Evolutionary conservation across 1,140 invertebrate genomes (phyloP).

Genomic region (Brachionus sp.): DNA sequence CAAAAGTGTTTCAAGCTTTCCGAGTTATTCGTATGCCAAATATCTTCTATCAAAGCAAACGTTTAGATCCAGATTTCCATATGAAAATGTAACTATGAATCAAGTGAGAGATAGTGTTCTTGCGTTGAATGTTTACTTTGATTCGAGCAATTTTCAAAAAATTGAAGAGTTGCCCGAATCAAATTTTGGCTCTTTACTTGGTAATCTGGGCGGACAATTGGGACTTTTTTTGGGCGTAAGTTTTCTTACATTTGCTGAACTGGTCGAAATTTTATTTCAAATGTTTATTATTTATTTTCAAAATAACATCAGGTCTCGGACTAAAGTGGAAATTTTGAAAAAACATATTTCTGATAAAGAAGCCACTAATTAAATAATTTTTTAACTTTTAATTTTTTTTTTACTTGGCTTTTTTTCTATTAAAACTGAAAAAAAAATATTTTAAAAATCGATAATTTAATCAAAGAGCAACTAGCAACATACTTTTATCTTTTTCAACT

Average conservation of each 20-base stretch:
- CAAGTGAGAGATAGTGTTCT: background rate
- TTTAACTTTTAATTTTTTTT: too few relatives aligned
- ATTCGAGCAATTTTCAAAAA: slow-evolving; percentile 6
- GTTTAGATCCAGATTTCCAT: background rate
- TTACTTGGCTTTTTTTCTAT: too few relatives aligned
- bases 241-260: slow-evolving; percentile 24
- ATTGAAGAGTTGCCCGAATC: background rate
- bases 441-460: too few relatives aligned
- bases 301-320: background rate
- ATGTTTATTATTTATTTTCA: background rate
- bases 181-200: background rate
- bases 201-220: slow-evolving; percentile 14
- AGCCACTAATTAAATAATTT: background rate
- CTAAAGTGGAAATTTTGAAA: background rate
- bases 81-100: background rate
- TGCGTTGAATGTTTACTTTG: slow-evolving; percentile 19
- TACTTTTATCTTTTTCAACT: too few relatives aligned
- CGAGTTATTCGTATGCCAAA: background rate
- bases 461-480: too few relatives aligned
- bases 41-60: background rate
- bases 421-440: too few relatives aligned
- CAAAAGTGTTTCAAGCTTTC: background rate
- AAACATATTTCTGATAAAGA: background rate
- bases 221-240: slow-evolving; percentile 42
- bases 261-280: slow-evolving; percentile 24